phyloP scores from a whole-genome alignment of 2,113 vertebrate species.

The Scalopus aquaticus region DNA sequence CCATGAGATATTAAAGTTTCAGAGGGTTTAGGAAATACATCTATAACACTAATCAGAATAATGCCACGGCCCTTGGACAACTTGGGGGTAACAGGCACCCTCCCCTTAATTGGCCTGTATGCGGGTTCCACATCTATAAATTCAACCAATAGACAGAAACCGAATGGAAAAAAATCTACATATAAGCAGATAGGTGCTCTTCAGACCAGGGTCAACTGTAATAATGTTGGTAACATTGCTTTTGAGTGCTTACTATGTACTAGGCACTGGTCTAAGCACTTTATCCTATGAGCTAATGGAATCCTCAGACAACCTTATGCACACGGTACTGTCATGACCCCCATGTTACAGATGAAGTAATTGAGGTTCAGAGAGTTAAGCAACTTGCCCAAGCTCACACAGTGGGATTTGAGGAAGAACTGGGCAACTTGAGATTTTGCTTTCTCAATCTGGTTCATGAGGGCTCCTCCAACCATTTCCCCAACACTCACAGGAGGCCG shows the following conservation, averaged over 20 bases:
- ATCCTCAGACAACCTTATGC: background rate
- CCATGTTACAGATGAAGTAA: background rate
- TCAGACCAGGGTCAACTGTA: too few relatives aligned
- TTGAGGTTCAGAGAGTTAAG: background rate
- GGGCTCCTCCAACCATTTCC: background rate
- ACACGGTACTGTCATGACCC: too few relatives aligned
- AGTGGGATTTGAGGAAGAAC: background rate
- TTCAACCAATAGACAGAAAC: too few relatives aligned
- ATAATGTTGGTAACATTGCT: too few relatives aligned
- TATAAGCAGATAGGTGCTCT: too few relatives aligned
- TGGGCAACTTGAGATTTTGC: background rate
- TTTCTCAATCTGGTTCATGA: background rate
- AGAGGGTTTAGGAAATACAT: background rate
- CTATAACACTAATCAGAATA: fast-evolving
- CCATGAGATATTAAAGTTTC: background rate
- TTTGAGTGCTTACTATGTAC: too few relatives aligned
- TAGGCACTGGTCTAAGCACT: background rate
- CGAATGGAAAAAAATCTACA: too few relatives aligned
- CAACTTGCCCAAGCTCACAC: background rate
- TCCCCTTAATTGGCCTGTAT: too few relatives aligned
- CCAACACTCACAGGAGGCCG: background rate
- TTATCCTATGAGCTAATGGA: background rate
- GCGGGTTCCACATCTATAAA: too few relatives aligned
- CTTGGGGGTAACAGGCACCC: too few relatives aligned
- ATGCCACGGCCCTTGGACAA: too few relatives aligned